phyloP scores from a whole-genome alignment of 2,113 vertebrate genomes.

The Megaceryle torquata region DNA sequence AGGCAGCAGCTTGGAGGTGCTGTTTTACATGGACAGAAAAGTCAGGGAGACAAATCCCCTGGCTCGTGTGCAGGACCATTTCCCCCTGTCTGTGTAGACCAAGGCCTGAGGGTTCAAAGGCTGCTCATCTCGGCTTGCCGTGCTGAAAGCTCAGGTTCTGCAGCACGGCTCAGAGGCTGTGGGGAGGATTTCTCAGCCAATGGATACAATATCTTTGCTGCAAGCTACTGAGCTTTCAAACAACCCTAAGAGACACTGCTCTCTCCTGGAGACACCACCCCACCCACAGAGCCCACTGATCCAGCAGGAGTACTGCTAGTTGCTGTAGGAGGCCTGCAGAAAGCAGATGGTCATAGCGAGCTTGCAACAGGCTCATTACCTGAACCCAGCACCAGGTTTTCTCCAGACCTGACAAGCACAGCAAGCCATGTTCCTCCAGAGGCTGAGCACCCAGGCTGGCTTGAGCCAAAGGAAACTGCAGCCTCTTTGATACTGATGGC shows the following conservation, averaged over 20 bases:
- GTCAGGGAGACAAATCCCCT: background rate
- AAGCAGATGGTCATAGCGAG: background rate
- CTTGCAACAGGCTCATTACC: background rate
- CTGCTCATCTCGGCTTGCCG: background rate
- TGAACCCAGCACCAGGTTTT: background rate
- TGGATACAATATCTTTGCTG: background rate
- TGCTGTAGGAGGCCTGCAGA: background rate
- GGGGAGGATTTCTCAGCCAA: background rate
- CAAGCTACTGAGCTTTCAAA: background rate
- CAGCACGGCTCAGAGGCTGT: background rate
- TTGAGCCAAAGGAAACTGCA: background rate
- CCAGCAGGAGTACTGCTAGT: background rate
- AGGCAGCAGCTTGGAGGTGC: background rate
- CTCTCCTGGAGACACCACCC: background rate
- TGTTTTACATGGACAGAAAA: background rate
- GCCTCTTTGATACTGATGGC: background rate
- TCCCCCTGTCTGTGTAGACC: background rate
- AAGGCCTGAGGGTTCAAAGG: background rate
- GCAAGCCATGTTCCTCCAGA: accelerated
- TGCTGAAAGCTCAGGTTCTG: background rate
- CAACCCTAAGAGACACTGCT: background rate
- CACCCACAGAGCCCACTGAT: background rate
- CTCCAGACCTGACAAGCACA: background rate
- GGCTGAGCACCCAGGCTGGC: accelerated
- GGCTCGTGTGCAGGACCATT: accelerated